Percentiles rank a stretch among this genome's conserved stretches.
Evolutionary conservation across 2,113 vertebrate genomes (phyloP).

Genomic region (Columba livia): DNA sequence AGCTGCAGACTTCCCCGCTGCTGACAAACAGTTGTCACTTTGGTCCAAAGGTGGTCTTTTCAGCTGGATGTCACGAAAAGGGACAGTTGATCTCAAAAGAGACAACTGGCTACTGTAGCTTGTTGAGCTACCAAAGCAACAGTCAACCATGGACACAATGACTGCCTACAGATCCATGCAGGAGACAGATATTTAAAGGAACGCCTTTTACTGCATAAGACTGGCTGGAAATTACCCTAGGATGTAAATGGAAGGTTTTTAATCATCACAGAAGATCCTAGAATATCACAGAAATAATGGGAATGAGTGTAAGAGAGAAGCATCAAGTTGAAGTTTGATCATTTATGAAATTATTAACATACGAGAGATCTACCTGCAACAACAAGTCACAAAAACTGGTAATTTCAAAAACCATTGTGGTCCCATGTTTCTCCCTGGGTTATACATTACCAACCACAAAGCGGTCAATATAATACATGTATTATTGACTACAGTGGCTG

Average conservation of each 20-base stretch:
- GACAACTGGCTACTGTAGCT: not conserved
- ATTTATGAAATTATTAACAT: not conserved
- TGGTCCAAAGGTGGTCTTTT: not conserved
- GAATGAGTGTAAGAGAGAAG: accelerated
- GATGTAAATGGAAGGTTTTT: not conserved
- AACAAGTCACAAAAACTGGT: not conserved
- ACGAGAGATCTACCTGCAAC: accelerated
- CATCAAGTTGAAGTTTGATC: too few relatives aligned
- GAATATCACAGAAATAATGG: accelerated
- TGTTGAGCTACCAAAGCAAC: not conserved
- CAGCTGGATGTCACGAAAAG: not conserved
- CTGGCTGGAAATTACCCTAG: not conserved
- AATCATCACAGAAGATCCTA: not conserved
- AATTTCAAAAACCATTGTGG: accelerated
- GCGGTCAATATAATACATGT: too few relatives aligned
- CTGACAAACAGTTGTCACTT: not conserved
- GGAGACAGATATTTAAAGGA: not conserved
- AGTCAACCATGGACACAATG: accelerated
- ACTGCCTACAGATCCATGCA: not conserved
- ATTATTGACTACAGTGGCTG: accelerated
- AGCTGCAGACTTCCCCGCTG: not conserved
- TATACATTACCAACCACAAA: accelerated
- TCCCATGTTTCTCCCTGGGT: accelerated
- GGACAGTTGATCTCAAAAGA: not conserved
- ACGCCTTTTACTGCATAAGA: too few relatives aligned